Evolutionary conservation across 1,140 invertebrate species (phyloP), one percentile per base, ranked within the genome.

Genomic region (Zeugodacus cucurbitae): DNA sequence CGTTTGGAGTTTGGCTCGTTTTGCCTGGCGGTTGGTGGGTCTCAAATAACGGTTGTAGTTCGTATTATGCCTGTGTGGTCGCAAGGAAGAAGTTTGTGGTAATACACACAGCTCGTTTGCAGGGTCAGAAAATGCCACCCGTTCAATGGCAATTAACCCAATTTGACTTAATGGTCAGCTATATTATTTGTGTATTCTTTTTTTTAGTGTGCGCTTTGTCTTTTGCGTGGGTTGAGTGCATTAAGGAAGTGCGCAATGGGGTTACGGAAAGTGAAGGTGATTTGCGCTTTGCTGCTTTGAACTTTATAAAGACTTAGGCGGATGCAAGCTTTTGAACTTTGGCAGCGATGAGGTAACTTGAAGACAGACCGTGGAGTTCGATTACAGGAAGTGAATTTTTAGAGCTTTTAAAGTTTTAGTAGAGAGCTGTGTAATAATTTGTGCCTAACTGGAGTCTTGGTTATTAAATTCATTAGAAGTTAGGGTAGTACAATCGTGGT

Each of bases 121-220:
- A 82, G 74, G 74, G 74, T 82, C 74, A 82, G 2, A 44, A 82
- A 54, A 54, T 82, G 41, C 74, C 41, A 44, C 2, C 22, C 41
- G n/a, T n/a, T 82, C 41, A 48, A n/a, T n/a, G 41, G 41, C 74
- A 34, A 82, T 82, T 82, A 82, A 82, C 74, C 74, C 37, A 82
- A 48, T 82, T 82, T 82, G 41, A 82, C 74, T 48, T 82, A 82
- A 44, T 82, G 11, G 74, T 41, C 22, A 54, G 41, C 74, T 26
- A 8, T 20, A 14, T 44, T 37, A 32, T 17, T 67, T 44, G 32
- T 26, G 48, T 20, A 54, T 54, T 54, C 8, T 54, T 54, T n/a
- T 22, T 37, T 74, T 44, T 37, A 5, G 11, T 54, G 74, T 41
- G 6, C 41, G 41, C 37, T 11, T n/a, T 41, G 37, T n/a, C 14